Evolutionary conservation across 2,888 invertebrate species (phyloP).

Genomic region (Synanthedon vespiformis): DNA sequence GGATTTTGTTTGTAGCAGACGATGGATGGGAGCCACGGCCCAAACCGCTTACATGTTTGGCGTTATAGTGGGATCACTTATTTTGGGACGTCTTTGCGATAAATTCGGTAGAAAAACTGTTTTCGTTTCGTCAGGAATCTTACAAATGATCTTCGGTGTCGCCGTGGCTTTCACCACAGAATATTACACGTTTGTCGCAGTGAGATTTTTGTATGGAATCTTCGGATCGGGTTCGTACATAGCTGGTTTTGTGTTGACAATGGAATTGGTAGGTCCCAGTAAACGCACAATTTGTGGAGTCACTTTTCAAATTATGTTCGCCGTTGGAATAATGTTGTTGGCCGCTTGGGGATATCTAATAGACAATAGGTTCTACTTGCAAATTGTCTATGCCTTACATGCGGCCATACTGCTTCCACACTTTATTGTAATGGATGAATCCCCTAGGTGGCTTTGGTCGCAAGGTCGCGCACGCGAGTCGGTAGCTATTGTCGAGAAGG

Average conservation of each 20-base stretch:
- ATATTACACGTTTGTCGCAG: conserved; percentile 75
- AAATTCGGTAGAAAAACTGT: conserved; percentile 83
- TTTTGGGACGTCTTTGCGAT: conserved; percentile 83
- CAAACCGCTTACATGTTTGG: conserved; percentile 88
- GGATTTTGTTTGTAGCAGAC: conserved; percentile 82
- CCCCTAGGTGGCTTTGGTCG: conserved; percentile 89
- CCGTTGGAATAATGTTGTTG: conserved; percentile 82
- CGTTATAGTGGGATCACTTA: conserved; percentile 82
- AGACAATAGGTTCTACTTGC: conserved; percentile 78
- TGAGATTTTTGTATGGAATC: conserved; percentile 81
- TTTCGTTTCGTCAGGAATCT: conserved; percentile 80
- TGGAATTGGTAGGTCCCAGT: conserved; percentile 86
- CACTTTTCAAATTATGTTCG: conserved; percentile 83
- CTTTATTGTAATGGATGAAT: conserved; percentile 89
- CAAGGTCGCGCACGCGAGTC: conserved; percentile 82
- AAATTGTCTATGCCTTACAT: conserved; percentile 83
- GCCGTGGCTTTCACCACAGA: conserved; percentile 82
- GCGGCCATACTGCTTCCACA: conserved; percentile 79
- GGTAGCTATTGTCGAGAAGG: conserved; percentile 79
- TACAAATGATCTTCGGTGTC: conserved; percentile 77
- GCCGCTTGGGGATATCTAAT: conserved; percentile 86
- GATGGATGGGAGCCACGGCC: conserved; percentile 86
- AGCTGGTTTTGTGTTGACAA: conserved; percentile 77
- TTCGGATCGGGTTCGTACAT: conserved; percentile 85
- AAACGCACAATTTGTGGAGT: conserved; percentile 86